phyloP scores from a whole-genome alignment of 2,888 invertebrate species.

The Poecilobothrus nobilitatus region DNA sequence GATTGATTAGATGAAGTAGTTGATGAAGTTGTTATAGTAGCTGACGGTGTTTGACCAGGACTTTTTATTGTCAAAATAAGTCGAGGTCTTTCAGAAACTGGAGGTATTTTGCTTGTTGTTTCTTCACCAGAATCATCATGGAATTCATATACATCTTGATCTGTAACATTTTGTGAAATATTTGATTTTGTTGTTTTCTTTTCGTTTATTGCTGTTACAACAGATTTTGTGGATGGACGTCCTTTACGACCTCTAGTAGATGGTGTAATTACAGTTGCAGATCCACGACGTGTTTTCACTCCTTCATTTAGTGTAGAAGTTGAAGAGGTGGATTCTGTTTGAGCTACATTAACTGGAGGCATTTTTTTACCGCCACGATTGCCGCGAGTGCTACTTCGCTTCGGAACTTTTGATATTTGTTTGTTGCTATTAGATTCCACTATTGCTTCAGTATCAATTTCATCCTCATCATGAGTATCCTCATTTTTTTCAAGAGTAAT shows the following conservation, averaged over 20 bases:
- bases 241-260: conserved; percentile 41
- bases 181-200: conserved; percentile 34
- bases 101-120: conserved; percentile 39
- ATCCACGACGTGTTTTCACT: conserved; percentile 52
- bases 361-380: conserved; percentile 26
- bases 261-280: conserved; percentile 30
- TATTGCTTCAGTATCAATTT: conserved; percentile 27
- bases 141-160: conserved; percentile 80
- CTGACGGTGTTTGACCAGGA: conserved; percentile 40
- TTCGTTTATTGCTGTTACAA: conserved; percentile 32
- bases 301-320: conserved; percentile 38
- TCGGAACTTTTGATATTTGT: conserved; percentile 27
- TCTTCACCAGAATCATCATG: conserved; percentile 84
- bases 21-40: conserved; percentile 21
- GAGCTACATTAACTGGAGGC: conserved; percentile 4
- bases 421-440: conserved; percentile 26
- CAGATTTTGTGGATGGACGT: conserved; percentile 40
- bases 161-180: conserved; percentile 21
- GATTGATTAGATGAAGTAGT: conserved; percentile 48
- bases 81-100: conserved; percentile 51
- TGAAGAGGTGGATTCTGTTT: conserved; percentile 41
- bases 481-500: conserved; percentile 18
- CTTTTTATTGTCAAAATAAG: conserved; percentile 75
- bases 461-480: conserved; percentile 37
- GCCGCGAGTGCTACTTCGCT: conserved; percentile 36